Evolutionary conservation across 2,888 invertebrate genomes (phyloP), one percentile per base, ranked within the genome.

Genomic region (Hydropsyche betteni): DNA sequence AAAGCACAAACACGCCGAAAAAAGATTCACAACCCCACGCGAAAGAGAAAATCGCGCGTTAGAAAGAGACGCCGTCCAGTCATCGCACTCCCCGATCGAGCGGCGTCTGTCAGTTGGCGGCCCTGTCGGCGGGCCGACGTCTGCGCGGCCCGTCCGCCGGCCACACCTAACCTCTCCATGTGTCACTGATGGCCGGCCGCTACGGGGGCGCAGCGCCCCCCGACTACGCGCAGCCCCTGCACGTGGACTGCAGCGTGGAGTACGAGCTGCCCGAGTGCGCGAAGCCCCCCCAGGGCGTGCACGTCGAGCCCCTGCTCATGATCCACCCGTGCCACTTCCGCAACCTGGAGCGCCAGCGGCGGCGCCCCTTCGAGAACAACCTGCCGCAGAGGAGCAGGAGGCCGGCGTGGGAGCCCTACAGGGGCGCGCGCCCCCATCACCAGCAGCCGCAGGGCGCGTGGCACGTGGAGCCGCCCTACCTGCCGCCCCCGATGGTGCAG

Each of bases 291-390:
- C 90, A 90, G 78, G 91, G 91, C 4, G 89, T 89, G 80, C 84
- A 90, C 80, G 88, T 90, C 80, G 92, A 92, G 81, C 92, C 92
- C n/a, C 85, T 92, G 79, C 86, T 92, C 77, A 92, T 92, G 91
- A 92, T 92, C 81, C 92, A 92, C 83, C 92, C 92, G 36, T 92
- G 92, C 81, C 92, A 92, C 83, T 92, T 92, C 84, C 88, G 92
- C 79, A 90, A 92, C 81, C 91, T 91, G 83, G 91, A 92, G 82
- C 90, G 90, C 77, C 91, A 91, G 82, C 86, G 91, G 77, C 86
- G 91, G 77, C 90, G 91, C 81, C 91, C 91, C 7, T 92, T 92
- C 82, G 89, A 92, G 68, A 92, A 92, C 83, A 92, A 92, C 83
- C 87, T 92, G 82, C 91, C 91, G 24, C 64, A 76, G 50, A 72